A percentile compares a stretch with the other conserved stretches of the same genome.
phyloP scores from a whole-genome alignment of 1,140 invertebrate species.

The Ruditapes philippinarum region DNA sequence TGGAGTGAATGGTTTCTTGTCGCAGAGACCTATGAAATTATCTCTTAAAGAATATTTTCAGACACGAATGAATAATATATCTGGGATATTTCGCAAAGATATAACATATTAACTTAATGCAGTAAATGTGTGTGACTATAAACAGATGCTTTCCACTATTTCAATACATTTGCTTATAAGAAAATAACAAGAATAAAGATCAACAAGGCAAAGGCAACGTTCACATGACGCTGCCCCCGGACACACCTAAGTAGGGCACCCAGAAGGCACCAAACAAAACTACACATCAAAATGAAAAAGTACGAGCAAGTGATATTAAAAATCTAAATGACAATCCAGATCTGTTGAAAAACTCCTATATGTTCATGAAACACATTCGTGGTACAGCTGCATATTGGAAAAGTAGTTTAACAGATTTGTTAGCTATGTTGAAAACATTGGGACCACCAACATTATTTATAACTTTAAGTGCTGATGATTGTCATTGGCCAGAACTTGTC shows the following conservation, averaged over 20 bases:
- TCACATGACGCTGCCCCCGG: too few relatives aligned
- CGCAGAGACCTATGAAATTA: background rate
- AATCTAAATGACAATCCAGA: background rate
- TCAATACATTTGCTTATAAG: slow-evolving; percentile 54
- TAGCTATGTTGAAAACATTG: slow-evolving; percentile 45
- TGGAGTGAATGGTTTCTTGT: slow-evolving; percentile 32
- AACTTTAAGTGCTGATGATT: slow-evolving; percentile 67
- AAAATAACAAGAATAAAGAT: background rate
- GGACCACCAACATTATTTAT: slow-evolving; percentile 64
- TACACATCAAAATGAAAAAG: background rate
- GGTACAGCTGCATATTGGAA: slow-evolving; percentile 54
- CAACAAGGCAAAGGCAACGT: too few relatives aligned
- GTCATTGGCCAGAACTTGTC: slow-evolving; percentile 66
- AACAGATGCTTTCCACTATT: slow-evolving; percentile 1
- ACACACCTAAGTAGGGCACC: too few relatives aligned
- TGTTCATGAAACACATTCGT: slow-evolving; percentile 66
- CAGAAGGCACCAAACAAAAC: too few relatives aligned
- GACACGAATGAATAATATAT: too few relatives aligned
- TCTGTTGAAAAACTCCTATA: slow-evolving; percentile 60
- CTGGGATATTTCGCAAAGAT: slow-evolving; percentile 42
- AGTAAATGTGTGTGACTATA: slow-evolving; percentile 29
- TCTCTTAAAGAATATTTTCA: too few relatives aligned
- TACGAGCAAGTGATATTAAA: slow-evolving; percentile 2
- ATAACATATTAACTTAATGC: slow-evolving; percentile 59
- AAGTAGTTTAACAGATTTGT: slow-evolving; percentile 52